Percentiles rank a stretch among this genome's conserved stretches.
These are phyloP conservation scores for Eristalis intricaria DNA, from an alignment of 2,888 invertebrate genomes.

Conservation along the genomic window DNA sequence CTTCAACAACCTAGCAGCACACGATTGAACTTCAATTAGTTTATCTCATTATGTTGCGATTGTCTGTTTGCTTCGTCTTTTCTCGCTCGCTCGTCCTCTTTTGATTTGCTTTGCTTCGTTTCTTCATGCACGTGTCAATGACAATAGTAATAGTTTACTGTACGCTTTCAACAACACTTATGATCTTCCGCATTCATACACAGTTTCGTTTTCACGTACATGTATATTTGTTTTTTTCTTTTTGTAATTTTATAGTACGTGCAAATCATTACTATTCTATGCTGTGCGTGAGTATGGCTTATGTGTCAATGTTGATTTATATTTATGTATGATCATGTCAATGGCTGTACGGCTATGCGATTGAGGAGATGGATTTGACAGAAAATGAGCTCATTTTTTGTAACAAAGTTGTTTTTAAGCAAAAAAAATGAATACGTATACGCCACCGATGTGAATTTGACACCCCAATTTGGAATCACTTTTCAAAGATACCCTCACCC, in stretches of 20 bases:
- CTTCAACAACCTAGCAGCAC: not conserved
- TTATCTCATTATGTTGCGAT: conserved; percentile 2
- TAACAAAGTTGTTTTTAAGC: not conserved
- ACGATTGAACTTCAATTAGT: conserved; percentile 8
- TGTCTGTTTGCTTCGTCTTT: not conserved
- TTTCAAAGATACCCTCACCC: no score
- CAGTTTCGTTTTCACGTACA: not conserved
- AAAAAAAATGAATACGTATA: conserved; percentile 31
- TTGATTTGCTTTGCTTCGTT: not conserved
- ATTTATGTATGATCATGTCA: conserved; percentile 16
- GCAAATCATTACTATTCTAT: conserved; percentile 52
- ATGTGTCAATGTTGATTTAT: conserved; percentile 20
- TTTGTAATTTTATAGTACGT: conserved; percentile 39
- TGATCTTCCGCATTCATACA: conserved; percentile 63
- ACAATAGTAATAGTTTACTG: conserved; percentile 37
- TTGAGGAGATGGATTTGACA: not conserved
- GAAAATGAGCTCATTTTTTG: not conserved
- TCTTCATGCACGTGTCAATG: conserved; percentile 57
- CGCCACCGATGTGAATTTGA: not conserved
- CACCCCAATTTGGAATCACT: not conserved
- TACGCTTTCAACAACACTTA: conserved; percentile 41
- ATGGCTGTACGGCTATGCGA: not conserved
- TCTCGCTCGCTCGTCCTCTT: not conserved
- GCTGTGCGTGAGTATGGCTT: conserved; percentile 15
- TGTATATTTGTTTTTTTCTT: conserved; percentile 20